These are phyloP conservation scores for Elmis aenea DNA, from an alignment of 2,888 invertebrate species.

Conservation along the genomic window DNA sequence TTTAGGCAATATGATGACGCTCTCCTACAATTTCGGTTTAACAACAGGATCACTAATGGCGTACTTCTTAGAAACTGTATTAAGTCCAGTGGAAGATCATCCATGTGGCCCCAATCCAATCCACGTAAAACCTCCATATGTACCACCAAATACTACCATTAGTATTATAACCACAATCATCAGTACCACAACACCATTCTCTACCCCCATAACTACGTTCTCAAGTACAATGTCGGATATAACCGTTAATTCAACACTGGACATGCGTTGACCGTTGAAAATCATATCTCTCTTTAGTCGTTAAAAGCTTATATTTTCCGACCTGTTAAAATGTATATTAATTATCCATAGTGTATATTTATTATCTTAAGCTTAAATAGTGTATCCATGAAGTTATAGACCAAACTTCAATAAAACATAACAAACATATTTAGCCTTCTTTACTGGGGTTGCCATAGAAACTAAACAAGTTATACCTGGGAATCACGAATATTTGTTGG, in stretches of 20 bases:
- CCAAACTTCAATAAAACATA: too few relatives aligned
- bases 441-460: too few relatives aligned
- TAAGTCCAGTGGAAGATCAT: constrained; percentile 39
- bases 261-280: constrained; percentile 16
- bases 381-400: too few relatives aligned
- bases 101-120: constrained; percentile 29
- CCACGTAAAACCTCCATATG: constrained; percentile 9
- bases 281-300: too few relatives aligned
- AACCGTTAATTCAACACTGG: constrained; percentile 11
- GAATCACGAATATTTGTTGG: too few relatives aligned
- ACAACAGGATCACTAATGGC: constrained; percentile 80
- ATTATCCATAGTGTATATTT: too few relatives aligned
- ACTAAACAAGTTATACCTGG: too few relatives aligned
- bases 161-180: constrained; percentile 15
- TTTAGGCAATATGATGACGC: constrained; percentile 86
- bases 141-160: constrained; percentile 15
- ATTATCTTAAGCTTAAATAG: too few relatives aligned
- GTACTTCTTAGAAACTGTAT: constrained; percentile 58
- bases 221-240: constrained; percentile 15
- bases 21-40: constrained; percentile 84
- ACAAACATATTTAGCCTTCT: too few relatives aligned
- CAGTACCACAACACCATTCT: constrained; percentile 12
- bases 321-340: too few relatives aligned
- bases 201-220: constrained; percentile 12
- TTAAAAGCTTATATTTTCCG: too few relatives aligned